A percentile compares a stretch with the other conserved stretches of the same genome.
These are phyloP conservation scores for Zeuzera pyrina DNA, from an alignment of 2,888 invertebrate species.

Conservation along the genomic window DNA sequence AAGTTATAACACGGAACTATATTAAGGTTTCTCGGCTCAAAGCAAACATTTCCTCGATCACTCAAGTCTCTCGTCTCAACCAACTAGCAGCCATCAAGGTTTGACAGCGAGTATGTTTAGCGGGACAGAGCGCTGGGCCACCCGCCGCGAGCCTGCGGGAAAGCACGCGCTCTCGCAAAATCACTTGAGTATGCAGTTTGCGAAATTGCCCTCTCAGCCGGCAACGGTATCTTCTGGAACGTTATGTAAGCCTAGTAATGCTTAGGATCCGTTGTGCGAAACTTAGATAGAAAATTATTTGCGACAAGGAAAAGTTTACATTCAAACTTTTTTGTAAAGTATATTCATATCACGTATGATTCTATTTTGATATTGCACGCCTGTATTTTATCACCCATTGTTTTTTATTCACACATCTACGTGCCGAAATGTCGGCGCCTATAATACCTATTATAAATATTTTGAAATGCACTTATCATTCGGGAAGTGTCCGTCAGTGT, in stretches of 20 bases:
- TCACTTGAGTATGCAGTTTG: constrained; percentile 9
- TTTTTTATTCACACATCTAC: constrained; percentile 37
- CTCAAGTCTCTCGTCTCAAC: constrained; percentile 16
- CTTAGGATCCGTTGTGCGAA: too few relatives aligned
- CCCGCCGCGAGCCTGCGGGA: constrained; percentile 51
- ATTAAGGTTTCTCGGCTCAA: not conserved
- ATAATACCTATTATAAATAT: constrained; percentile 4
- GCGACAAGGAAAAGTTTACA: too few relatives aligned
- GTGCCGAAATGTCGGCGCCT: constrained; percentile 32
- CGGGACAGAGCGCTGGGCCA: constrained; percentile 38
- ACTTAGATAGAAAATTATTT: too few relatives aligned
- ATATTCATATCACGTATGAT: constrained; percentile 69
- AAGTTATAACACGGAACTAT: not conserved
- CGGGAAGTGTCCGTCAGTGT: too few relatives aligned
- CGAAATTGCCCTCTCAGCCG: constrained; percentile 21
- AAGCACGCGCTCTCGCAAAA: constrained; percentile 37
- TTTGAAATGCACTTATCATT: too few relatives aligned
- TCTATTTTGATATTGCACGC: constrained; percentile 63
- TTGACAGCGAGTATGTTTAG: constrained; percentile 42
- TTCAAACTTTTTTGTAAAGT: too few relatives aligned
- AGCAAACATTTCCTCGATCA: too few relatives aligned
- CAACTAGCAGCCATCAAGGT: constrained; percentile 35
- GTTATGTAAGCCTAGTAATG: constrained; percentile 32
- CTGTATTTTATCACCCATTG: constrained; percentile 54
- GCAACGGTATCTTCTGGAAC: constrained; percentile 38